These are phyloP conservation scores for Sphecodes monilicornis DNA, from an alignment of 2,888 invertebrate species.

Conservation along the genomic window DNA sequence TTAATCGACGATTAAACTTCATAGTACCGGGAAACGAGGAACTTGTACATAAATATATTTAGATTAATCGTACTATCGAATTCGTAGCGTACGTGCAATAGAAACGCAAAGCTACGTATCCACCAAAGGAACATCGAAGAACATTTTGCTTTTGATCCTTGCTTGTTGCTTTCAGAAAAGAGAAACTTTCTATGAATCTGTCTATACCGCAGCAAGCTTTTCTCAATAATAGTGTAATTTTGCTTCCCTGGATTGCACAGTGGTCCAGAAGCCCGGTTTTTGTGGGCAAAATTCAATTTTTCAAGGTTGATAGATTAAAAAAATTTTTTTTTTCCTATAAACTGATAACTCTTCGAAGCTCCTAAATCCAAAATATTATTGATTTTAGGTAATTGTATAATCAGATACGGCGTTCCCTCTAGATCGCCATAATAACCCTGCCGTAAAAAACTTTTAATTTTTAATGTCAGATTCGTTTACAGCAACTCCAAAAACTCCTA, in stretches of 20 bases:
- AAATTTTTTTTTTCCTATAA: too few species aligned
- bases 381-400: too few species aligned
- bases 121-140: background rate
- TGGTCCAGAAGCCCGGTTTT: too few species aligned
- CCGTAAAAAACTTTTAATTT: too few species aligned
- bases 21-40: constrained; percentile 80
- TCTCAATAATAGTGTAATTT: background rate
- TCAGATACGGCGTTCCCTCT: too few species aligned
- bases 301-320: too few species aligned
- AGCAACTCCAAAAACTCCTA: too few species aligned
- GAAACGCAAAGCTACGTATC: background rate
- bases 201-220: background rate
- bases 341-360: too few species aligned
- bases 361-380: too few species aligned
- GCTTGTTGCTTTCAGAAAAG: background rate
- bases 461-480: too few species aligned
- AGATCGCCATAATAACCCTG: too few species aligned
- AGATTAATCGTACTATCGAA: constrained; percentile 76
- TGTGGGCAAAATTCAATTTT: too few species aligned
- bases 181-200: background rate
- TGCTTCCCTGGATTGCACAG: background rate
- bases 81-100: constrained; percentile 61
- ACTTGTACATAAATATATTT: constrained; percentile 83
- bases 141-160: background rate
- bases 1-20: constrained; percentile 73